Evolutionary conservation across 2,797 vertebrate species (phyloP), one percentile per base, ranked within the genome.

Genomic region (Onychomys torridus): DNA sequence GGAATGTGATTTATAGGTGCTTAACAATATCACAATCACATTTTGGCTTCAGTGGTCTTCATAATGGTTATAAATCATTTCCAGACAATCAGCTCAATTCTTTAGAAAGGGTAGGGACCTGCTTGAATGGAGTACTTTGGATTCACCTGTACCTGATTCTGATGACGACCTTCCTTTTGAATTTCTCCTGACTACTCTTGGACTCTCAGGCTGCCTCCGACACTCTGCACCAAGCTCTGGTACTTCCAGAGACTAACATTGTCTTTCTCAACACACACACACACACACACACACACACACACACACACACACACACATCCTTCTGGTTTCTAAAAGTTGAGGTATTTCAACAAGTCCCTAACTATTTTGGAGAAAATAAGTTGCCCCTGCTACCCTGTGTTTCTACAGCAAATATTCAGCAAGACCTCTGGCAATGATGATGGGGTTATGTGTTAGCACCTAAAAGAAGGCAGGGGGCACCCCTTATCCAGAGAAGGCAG

Each of bases 1-100:
- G 21, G 19, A n/a, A 90, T 90, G 79, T 94, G 65, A 95, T 97
- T 97, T 93, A 92, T 65, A 97, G 40, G 57, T 2, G 32, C 89
- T 91, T 63, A 89, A 81, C 92, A 57, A 19, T 59, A 67, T 79
- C 73, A 71, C 5, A 0, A 82, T 91, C 76, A 23, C 76, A 12
- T 96, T 82, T 69, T 1, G 61, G 86, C 93, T 88, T 49, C 5
- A 1, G 67, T 23, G 8, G 63, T 85, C 94, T 87, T 95, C 77
- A 2, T 69, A 21, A 25, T 5, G 43, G 85, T 27, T 77, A 94
- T 83, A 90, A 94, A 93, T 77, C 93, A 92, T 23, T 14, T 59
- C 73, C 61, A 71, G 93, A 37, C 40, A 34, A 52, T 94, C 94
- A 89, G 49, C 49, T 84, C 95, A 34, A 79, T 96, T 83, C 77